Evolutionary conservation across 2,888 invertebrate species (phyloP), one percentile per base, ranked within the genome.

Genomic region (Callyntrura sp.): DNA sequence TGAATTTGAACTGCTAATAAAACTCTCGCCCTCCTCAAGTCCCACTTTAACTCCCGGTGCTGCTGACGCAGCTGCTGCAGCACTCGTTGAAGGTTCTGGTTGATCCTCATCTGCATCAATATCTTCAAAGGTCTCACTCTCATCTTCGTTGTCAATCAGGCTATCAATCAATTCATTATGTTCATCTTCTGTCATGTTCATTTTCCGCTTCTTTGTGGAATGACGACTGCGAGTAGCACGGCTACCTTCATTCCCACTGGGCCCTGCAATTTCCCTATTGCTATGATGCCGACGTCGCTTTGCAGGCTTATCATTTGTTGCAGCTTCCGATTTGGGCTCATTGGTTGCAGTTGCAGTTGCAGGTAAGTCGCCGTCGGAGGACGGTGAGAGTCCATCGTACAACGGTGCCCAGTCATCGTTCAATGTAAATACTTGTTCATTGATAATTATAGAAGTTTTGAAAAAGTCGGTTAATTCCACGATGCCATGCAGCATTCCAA

Each of bases 41-140:
- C 79, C 68, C 1, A 78, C 35, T 23, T 48, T 79, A 4, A n/a
- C 57, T 12, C 17, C 23, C 60, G 62, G 23, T 57, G 57, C 17
- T 17, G 20, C 68, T 35, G 23, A 6, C 12, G 35, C 14, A 28
- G 28, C 6, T 35, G 35, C 35, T 2, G 57, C n/a, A 57, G 14
- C 6, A 17, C 48, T 48, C 35, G 35, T 35, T 35, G 35, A 35
- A 1, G 43, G n/a, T 48, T 65, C 83, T 70, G 73, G 73, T 20
- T 9, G 9, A 62, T 9, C 35, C 35, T 2, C 6, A 35, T 79
- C 84, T 6, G 14, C 84, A 17, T 78, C 88, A 51, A 87, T 85
- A n/a, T 83, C 79, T 45, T 87, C 87, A 57, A 87, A 87, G n/a
- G 81, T 51, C 1, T 88, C 87, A n/a, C 87, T 51, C 1, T 88